Evolutionary conservation across 2,113 vertebrate genomes (phyloP).

Genomic region (Sisor rabdophorus): DNA sequence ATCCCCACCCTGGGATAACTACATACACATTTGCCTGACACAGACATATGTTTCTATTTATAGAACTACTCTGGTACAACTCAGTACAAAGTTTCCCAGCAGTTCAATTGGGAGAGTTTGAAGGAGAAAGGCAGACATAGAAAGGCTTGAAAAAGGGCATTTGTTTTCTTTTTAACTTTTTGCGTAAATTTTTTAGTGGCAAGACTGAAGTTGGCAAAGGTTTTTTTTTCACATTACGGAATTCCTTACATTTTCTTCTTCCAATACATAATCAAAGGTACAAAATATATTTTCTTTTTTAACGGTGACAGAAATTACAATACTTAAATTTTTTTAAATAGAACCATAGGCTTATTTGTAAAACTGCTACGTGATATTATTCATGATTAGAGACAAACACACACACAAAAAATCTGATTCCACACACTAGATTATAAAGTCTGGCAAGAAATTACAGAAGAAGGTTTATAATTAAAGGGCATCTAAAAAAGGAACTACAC

Average conservation of each 20-base stretch:
- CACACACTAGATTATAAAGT: conserved; percentile 62
- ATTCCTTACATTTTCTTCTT: neutral
- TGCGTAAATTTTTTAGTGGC: too few relatives aligned
- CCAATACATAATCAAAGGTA: neutral
- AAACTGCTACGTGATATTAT: neutral
- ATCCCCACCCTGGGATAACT: too few relatives aligned
- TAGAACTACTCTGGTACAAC: too few relatives aligned
- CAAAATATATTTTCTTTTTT: conserved; percentile 1
- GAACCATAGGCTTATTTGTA: neutral
- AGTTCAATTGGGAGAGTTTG: too few relatives aligned
- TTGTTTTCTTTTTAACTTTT: too few relatives aligned
- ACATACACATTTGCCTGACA: too few relatives aligned
- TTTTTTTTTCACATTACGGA: neutral
- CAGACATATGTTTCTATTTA: too few relatives aligned
- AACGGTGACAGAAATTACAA: neutral
- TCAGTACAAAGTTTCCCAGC: too few relatives aligned
- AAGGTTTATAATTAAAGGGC: conserved; percentile 68
- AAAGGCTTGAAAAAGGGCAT: too few relatives aligned
- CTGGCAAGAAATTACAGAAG: conserved; percentile 51
- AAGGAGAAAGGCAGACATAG: too few relatives aligned
- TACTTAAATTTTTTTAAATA: neutral
- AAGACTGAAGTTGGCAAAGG: too few relatives aligned
- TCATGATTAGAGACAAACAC: neutral
- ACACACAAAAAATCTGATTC: conserved; percentile 49
- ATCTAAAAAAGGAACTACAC: conserved; percentile 64